phyloP scores from a whole-genome alignment of 2,113 vertebrate species.

The human region GRCh38 chr18:55000501-55001000 shows the following conservation, averaged over 20 bases:
- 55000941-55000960: conserved; percentile 35
- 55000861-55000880: not conserved
- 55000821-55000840: not conserved
- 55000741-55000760: accelerated
- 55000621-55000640: no score
- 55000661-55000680: not conserved
- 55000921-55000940: not conserved
- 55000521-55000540: no score
- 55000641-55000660: not conserved
- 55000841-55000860: not conserved
- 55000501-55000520: not conserved
- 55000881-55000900: not conserved
- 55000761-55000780: accelerated
- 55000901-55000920: not conserved
- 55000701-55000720: not conserved
- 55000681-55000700: not conserved
- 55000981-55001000: conserved; percentile 55
- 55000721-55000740: not conserved
- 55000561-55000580: not conserved
- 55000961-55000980: not conserved
- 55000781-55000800: accelerated
- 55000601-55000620: not conserved
- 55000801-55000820: not conserved
- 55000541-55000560: not conserved
- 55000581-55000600: not conserved